These are phyloP conservation scores for Tipula unca DNA, from an alignment of 2,888 invertebrate species.

Conservation along the genomic window DNA sequence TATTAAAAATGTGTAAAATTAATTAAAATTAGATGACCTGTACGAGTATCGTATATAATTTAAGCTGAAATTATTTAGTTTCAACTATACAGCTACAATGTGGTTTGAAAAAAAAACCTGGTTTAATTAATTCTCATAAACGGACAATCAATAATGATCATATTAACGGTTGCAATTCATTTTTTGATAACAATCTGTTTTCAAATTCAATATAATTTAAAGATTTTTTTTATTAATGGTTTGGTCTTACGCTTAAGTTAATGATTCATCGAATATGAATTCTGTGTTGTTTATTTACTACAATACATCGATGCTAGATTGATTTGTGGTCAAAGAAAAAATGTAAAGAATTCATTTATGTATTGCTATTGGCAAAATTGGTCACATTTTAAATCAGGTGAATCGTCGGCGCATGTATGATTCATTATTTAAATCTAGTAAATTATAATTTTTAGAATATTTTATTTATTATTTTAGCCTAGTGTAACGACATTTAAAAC, in stretches of 20 bases:
- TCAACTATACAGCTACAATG: too few relatives aligned
- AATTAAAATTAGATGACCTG: too few relatives aligned
- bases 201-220: neutral
- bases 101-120: too few relatives aligned
- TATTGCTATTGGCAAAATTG: too few relatives aligned
- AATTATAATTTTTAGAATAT: neutral
- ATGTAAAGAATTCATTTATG: neutral
- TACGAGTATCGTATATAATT: too few relatives aligned
- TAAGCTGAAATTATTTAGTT: neutral
- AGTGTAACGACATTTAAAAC: slow-evolving; percentile 42
- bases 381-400: neutral
- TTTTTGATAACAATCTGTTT: neutral
- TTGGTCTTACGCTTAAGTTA: neutral
- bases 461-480: slow-evolving; percentile 31
- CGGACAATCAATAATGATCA: neutral
- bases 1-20: too few relatives aligned
- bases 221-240: neutral
- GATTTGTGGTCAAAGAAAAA: neutral
- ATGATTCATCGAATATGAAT: neutral
- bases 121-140: too few relatives aligned
- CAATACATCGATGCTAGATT: neutral
- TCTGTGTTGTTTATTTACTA: neutral
- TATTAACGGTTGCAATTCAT: neutral
- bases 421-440: neutral
- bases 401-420: neutral